Base-by-base conservation (phyloP, 2,113 vertebrate genomes). In the Scalopus aquaticus region DNA sequence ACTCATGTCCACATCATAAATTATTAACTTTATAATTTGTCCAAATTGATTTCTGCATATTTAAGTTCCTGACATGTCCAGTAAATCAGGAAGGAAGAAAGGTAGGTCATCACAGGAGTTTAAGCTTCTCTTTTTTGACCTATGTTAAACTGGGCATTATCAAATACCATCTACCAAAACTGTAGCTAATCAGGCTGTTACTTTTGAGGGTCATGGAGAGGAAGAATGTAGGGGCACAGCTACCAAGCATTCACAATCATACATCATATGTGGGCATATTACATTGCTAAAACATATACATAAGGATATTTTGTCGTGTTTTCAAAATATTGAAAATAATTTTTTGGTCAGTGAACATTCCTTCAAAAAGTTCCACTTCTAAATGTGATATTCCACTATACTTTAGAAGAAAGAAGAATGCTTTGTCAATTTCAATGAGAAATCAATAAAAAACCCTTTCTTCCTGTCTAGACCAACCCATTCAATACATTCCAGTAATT, bases 391-490 rank as follows among this genome's bases (percentile, higher is more conserved):
- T 26, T 26, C 19, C 20, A 83, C 44, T 90, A 26, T 51, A 49
- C 30, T 90, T 44, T 70, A 67, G 39, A 90, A 90, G 78, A 89
- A 83, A 82, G n/a, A 70, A 82, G 49, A 86, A 32, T 24, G 37
- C 72, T 90, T 76, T 88, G 70, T 67, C 60, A 96, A 37, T 1
- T 35, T 42, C 35, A 76, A 51, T 80, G 67, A 90, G 62, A 94
- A 96, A 93, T 92, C 87, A 96, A 77, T 96, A 95, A 93, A 94
- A 93, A 42, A 54, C 22, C 46, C 39, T 60, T 51, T 62, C 44
- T 74, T 88, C 46, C 24, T 83, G 46, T 80, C 32, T 35, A 91
- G 28, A 91, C 35, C 51, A n/a, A 83, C 24, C 10, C 22, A 87
- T 91, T 94, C 73, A 82, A 88, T 78, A 58, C 46, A 96, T 94